phyloP scores from a whole-genome alignment of 2,888 invertebrate species.

The Desoria tigrina region DNA sequence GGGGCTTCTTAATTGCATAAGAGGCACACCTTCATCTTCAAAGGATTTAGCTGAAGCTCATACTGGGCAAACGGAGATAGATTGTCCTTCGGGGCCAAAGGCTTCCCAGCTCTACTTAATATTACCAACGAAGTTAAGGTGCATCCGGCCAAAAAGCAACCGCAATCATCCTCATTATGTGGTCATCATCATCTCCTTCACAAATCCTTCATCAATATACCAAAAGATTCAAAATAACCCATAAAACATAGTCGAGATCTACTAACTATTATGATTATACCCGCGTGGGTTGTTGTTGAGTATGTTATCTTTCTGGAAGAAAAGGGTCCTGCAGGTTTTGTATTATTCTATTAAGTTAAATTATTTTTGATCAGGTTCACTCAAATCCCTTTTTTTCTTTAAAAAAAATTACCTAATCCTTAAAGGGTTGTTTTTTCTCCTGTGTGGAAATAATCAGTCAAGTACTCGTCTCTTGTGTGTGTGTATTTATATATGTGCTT shows the following conservation, averaged over 20 bases:
- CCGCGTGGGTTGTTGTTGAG: too few relatives aligned
- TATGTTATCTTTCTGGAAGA: too few relatives aligned
- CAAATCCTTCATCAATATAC: slow-evolving; percentile 2
- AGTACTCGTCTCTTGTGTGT: not conserved
- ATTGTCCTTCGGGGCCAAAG: not conserved
- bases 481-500: too few relatives aligned
- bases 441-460: slow-evolving; percentile 9
- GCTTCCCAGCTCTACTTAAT: not conserved
- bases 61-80: not conserved
- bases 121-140: not conserved
- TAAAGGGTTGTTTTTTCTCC: not conserved
- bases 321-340: too few relatives aligned
- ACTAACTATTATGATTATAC: too few relatives aligned
- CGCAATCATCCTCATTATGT: slow-evolving; percentile 14
- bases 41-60: not conserved
- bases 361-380: slow-evolving; percentile 10
- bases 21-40: slow-evolving; percentile 31
- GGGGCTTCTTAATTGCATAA: slow-evolving; percentile 31
- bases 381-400: not conserved
- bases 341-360: slow-evolving; percentile 8
- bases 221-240: not conserved
- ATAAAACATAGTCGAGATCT: too few relatives aligned
- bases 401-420: not conserved
- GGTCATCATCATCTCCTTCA: not conserved
- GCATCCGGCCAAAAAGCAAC: slow-evolving; percentile 19